Percentiles rank a stretch among this genome's conserved stretches.
phyloP scores from a whole-genome alignment of 2,888 invertebrate genomes.

The Acronicta alni region DNA sequence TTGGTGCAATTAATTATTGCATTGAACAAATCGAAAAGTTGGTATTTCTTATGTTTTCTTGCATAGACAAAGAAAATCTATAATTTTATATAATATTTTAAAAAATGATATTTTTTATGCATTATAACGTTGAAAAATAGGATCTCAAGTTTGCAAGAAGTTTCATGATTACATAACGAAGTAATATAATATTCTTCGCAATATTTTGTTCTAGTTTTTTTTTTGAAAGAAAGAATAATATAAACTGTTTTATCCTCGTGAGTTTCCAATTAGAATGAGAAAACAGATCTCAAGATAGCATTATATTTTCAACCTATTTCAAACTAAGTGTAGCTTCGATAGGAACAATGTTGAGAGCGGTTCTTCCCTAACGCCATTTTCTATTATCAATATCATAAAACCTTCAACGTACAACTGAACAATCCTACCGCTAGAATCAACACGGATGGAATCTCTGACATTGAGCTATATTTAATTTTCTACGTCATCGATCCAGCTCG shows the following conservation, averaged over 20 bases:
- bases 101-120: too few species aligned
- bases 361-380: not conserved
- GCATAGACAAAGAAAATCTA: too few species aligned
- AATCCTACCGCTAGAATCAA: conserved; percentile 13
- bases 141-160: not conserved
- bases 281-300: not conserved
- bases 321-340: not conserved
- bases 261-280: conserved; percentile 19
- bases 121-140: not conserved
- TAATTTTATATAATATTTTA: too few species aligned
- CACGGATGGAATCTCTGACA: conserved; percentile 16
- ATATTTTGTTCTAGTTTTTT: conserved; percentile 10
- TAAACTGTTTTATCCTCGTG: not conserved
- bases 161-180: not conserved
- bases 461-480: conserved; percentile 36
- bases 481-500: conserved; percentile 29
- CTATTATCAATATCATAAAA: conserved; percentile 1
- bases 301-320: not conserved
- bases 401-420: not conserved
- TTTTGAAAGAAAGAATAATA: conserved; percentile 9
- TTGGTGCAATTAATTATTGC: too few species aligned
- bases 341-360: not conserved
- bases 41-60: too few species aligned
- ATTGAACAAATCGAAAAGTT: too few species aligned
- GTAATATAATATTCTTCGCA: conserved; percentile 20